Percentiles rank a stretch among this genome's conserved stretches.
Evolutionary conservation across 92 coral and sea anemone species (phyloP).

Genomic region (Phenganax marumi): DNA sequence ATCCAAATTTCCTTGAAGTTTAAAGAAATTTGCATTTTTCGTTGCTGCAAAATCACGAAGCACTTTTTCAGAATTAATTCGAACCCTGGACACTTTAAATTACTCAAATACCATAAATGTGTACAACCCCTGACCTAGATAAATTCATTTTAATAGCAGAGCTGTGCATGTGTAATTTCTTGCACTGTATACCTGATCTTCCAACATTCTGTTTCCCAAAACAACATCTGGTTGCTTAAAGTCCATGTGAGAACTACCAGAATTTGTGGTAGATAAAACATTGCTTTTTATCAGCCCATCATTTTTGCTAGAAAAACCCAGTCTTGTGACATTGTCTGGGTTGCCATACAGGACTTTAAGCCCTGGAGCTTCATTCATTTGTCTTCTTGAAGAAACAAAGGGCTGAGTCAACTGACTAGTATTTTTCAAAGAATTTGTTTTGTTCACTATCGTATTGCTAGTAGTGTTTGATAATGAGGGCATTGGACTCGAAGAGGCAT

Average conservation of each 20-base stretch:
- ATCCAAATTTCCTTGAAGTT: too few relatives aligned
- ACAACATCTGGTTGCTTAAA: background rate
- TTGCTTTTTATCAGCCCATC: background rate
- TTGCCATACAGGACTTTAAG: background rate
- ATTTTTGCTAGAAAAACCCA: background rate
- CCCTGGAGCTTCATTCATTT: background rate
- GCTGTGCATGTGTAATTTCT: too few relatives aligned
- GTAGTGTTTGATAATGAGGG: background rate
- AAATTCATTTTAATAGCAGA: too few relatives aligned
- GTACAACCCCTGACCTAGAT: too few relatives aligned
- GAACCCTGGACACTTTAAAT: too few relatives aligned
- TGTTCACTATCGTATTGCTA: background rate
- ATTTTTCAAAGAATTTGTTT: background rate
- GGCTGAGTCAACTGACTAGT: background rate
- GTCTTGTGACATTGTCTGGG: background rate
- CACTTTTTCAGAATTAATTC: too few relatives aligned
- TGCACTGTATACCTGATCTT: background rate
- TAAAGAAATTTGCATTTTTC: too few relatives aligned
- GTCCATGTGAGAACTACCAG: background rate
- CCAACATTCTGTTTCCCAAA: too few relatives aligned
- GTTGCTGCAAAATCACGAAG: too few relatives aligned
- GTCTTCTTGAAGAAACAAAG: background rate
- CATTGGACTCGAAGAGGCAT: too few relatives aligned
- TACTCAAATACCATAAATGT: too few relatives aligned
- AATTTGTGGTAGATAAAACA: background rate